A percentile compares a stretch with the other conserved stretches of the same genome.
Conservation (phyloP, 2,113 vertebrate genomes). For the Elachura formosa region DNA sequence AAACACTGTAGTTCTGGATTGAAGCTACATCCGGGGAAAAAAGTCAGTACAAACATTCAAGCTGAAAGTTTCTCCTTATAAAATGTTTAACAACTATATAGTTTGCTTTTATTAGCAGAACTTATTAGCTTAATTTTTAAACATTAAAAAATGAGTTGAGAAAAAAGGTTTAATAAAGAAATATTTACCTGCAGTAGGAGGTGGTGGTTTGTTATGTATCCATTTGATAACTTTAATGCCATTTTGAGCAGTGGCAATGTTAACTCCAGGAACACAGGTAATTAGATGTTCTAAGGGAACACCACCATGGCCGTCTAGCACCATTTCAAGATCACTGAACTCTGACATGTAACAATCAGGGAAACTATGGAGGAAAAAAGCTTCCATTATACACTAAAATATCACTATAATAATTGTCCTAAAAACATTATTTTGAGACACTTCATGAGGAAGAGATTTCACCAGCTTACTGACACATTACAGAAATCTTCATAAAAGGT, state of each 20-base stretch:
- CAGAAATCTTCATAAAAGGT: neutral
- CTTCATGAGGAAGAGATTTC: neutral
- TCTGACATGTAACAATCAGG: constrained; percentile 90
- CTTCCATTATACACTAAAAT: neutral
- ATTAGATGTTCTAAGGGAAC: constrained; percentile 94
- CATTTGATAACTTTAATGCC: constrained; percentile 96
- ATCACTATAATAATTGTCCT: neutral
- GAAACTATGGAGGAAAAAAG: constrained; percentile 75
- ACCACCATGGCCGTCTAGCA: constrained; percentile 79
- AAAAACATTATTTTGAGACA: neutral
- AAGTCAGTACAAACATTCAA: neutral
- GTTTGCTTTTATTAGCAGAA: neutral
- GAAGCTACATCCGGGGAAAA: neutral
- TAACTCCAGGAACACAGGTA: constrained; percentile 91
- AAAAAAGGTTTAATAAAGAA: neutral
- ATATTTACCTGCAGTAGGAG: constrained; percentile 81
- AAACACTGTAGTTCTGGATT: neutral
- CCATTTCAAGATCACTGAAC: constrained; percentile 79
- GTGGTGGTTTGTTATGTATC: constrained; percentile 95
- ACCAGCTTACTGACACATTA: neutral
- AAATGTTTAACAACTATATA: neutral
- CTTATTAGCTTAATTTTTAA: neutral
- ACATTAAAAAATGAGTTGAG: neutral
- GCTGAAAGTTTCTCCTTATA: neutral
- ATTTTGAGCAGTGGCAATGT: constrained; percentile 91